Evolutionary conservation across 2,797 vertebrate genomes (phyloP).

Genomic region (Sarcophilus harrisii): DNA sequence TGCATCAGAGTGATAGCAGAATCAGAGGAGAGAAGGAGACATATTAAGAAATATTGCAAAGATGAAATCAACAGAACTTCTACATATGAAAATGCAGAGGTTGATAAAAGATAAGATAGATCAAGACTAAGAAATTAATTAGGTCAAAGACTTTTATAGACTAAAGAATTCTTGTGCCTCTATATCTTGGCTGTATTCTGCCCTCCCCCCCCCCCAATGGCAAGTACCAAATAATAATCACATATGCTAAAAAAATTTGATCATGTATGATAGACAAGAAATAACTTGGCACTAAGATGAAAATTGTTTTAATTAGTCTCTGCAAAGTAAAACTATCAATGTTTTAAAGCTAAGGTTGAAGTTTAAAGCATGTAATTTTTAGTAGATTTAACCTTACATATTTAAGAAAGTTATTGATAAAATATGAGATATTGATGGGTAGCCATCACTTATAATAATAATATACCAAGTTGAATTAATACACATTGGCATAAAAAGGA

Average conservation of each 20-base stretch:
- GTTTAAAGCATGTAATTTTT: background rate
- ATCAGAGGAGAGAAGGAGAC: background rate
- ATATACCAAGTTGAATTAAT: background rate
- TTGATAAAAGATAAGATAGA: background rate
- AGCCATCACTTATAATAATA: background rate
- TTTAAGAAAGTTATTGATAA: background rate
- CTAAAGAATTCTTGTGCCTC: background rate
- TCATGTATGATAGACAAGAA: background rate
- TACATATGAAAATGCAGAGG: background rate
- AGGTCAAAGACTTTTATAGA: background rate
- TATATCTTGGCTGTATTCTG: too few relatives aligned
- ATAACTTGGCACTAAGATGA: background rate
- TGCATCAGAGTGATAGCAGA: background rate
- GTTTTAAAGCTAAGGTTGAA: background rate
- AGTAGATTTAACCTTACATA: background rate
- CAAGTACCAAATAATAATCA: background rate
- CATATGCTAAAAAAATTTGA: background rate
- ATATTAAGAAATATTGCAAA: background rate
- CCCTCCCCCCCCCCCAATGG: too few relatives aligned
- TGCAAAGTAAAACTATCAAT: background rate
- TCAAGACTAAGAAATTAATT: background rate
- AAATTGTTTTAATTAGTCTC: background rate
- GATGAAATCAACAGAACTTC: background rate
- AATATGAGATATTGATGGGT: background rate
- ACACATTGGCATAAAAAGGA: background rate